Evolutionary conservation across 2,113 vertebrate genomes (phyloP).

Genomic region (Lamprologus ornatipinnis): DNA sequence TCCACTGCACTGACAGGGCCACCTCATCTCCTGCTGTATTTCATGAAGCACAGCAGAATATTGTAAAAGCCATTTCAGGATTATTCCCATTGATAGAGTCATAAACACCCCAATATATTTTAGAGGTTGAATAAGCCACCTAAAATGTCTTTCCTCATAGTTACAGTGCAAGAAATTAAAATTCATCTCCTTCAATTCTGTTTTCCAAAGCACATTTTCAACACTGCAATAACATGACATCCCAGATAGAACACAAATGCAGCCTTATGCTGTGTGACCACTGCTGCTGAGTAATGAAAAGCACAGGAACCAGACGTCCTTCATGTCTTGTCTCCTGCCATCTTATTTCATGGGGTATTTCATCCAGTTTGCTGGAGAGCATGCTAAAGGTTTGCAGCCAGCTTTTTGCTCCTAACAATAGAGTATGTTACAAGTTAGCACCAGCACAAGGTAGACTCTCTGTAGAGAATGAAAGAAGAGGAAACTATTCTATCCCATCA

Average conservation of each 20-base stretch:
- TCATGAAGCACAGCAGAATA: neutral
- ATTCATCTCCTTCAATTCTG: neutral
- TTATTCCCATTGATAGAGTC: neutral
- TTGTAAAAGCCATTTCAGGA: neutral
- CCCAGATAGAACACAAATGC: conserved; percentile 23
- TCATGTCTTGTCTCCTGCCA: neutral
- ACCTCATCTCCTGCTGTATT: neutral
- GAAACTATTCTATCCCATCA: conserved; percentile 58
- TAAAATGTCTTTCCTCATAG: neutral
- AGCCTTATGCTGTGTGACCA: neutral
- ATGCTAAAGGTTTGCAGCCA: neutral
- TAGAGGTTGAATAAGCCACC: neutral
- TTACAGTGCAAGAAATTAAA: neutral
- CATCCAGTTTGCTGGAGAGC: neutral
- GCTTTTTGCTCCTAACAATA: neutral
- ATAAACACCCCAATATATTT: neutral
- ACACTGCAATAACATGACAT: neutral
- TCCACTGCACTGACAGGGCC: neutral
- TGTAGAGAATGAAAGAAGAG: conserved; percentile 21
- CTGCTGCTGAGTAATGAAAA: conserved; percentile 36
- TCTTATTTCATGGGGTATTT: neutral
- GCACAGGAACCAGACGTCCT: neutral
- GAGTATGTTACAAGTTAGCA: conserved; percentile 26
- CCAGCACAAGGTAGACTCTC: neutral
- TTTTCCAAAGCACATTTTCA: neutral